Conservation (phyloP, 2,888 invertebrate genomes). For the Lamellibrachia columna region DNA sequence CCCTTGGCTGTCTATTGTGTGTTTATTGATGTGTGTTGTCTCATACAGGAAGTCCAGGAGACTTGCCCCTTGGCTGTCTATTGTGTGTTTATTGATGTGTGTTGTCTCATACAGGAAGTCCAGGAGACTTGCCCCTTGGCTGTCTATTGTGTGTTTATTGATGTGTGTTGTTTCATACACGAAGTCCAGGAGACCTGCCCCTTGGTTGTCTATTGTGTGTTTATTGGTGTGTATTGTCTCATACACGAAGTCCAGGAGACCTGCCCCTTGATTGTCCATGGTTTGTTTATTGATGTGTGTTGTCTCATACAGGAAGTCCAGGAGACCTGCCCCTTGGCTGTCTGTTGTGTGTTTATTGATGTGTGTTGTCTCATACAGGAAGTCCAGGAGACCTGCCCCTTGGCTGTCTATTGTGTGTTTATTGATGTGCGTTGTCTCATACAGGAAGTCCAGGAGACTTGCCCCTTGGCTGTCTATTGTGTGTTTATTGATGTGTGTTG, state of each 20-base stretch:
- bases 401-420: too few species aligned
- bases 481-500: not conserved
- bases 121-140: slow-evolving; percentile 2
- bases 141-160: not conserved
- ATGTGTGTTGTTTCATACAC: not conserved
- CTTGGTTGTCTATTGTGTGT: not conserved
- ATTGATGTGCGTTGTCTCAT: not conserved
- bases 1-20: not conserved
- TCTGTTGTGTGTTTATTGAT: too few species aligned
- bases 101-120: not conserved
- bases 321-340: too few species aligned
- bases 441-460: not conserved
- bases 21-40: not conserved
- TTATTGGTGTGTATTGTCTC: not conserved
- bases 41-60: not conserved
- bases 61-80: not conserved
- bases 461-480: not conserved
- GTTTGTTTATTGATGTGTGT: not conserved
- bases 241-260: not conserved
- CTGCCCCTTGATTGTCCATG: not conserved
- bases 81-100: not conserved
- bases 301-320: too few species aligned
- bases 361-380: too few species aligned
- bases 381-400: too few species aligned
- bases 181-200: not conserved